Evolutionary conservation across 2,888 invertebrate genomes (phyloP), one percentile per base, ranked within the genome.

Genomic region (Sympetrum striolatum): DNA sequence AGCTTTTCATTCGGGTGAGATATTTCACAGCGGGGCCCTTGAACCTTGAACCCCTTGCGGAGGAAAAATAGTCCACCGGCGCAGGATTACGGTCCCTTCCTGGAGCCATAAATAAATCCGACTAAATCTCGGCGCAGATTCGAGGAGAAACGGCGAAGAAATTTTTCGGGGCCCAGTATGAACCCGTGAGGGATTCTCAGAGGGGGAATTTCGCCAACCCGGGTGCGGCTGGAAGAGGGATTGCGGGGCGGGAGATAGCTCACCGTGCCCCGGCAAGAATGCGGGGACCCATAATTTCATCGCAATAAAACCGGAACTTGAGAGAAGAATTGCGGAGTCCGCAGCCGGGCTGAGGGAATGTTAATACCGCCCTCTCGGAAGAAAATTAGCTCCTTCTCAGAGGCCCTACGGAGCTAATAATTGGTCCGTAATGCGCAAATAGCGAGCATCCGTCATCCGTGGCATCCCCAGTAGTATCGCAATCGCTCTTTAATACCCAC

Each of bases 211-310:
- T 64, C 37, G 60, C 53, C 58, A 22, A n/a, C 39, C n/a, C 37
- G 39, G 37, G 86, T 31, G 86, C 60, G 86, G 48, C 31, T n/a
- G 31, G 44, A 22, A 35, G 53, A 53, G 53, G 60, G 39, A n/a
- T 15, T 5, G 15, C 44, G 15, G 31, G 25, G 58, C 53, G 82
- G 31, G 82, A 81, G 58, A 35, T 35, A 6, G 25, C 15, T 25
- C 64, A n/a, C 22, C 0, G 82, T 58, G 53, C 53, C 15, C 31
- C 12, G 35, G 15, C 58, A 86, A 86, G 86, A 86, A 86, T 60
- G 86, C 60, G 86, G 60, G 58, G 86, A 86, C 86, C 86, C 86
- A 86, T 86, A 86, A 86, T 86, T 86, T 86, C 86, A 86, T 64
- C 86, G 86, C 86, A 86, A 60, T 60, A 64, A 86, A 86, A 86